Percentiles rank a stretch among this genome's conserved stretches.
phyloP scores from a whole-genome alignment of 2,797 vertebrate species.

The Eospalax fontanierii region DNA sequence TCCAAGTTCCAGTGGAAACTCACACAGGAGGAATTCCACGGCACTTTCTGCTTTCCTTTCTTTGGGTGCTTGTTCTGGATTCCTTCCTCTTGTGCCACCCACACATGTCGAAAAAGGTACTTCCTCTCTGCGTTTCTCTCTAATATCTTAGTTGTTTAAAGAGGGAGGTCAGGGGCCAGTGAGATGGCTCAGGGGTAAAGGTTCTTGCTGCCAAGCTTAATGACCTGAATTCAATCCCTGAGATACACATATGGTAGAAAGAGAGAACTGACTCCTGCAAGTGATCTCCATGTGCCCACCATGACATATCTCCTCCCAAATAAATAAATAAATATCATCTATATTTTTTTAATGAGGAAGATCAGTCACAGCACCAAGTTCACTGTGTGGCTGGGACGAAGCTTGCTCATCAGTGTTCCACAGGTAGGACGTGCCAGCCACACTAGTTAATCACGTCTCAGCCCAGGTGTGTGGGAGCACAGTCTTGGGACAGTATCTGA shows the following conservation, averaged over 20 bases:
- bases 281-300: no score
- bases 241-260: no score
- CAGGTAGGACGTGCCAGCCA: not conserved
- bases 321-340: not conserved
- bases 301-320: not conserved
- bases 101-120: not conserved
- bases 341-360: not conserved
- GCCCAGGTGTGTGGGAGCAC: fast-evolving
- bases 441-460: fast-evolving
- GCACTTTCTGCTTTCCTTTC: not conserved
- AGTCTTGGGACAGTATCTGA: not conserved
- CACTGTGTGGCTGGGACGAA: not conserved
- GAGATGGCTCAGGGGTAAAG: no score
- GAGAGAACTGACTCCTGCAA: not conserved
- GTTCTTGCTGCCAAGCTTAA: not conserved
- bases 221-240: not conserved
- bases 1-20: not conserved
- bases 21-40: not conserved
- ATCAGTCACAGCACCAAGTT: not conserved
- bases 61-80: not conserved
- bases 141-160: not conserved
- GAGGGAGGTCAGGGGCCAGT: no score
- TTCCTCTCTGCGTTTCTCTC: not conserved
- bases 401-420: fast-evolving
- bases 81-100: not conserved